A percentile compares a stretch with the other conserved stretches of the same genome.
phyloP scores from a whole-genome alignment of 2,888 invertebrate genomes.

The Norana najaformis region DNA sequence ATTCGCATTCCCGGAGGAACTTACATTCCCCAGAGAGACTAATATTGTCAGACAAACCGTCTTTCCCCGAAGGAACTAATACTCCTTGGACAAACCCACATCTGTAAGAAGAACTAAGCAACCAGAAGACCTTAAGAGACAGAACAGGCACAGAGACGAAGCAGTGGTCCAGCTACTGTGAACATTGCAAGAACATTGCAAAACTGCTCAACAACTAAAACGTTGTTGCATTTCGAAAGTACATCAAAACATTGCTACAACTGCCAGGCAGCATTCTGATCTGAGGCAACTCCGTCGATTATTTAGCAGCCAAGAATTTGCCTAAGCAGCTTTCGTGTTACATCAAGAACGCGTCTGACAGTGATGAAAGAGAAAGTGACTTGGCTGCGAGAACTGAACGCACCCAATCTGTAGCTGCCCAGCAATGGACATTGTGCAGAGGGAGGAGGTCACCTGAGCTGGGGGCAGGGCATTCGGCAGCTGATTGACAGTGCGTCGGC shows the following conservation, averaged over 20 bases:
- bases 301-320: neutral
- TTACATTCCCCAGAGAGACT: no score
- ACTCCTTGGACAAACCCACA: neutral
- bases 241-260: neutral
- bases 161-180: neutral
- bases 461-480: neutral
- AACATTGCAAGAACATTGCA: no score
- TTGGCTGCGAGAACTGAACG: neutral
- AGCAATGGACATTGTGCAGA: neutral
- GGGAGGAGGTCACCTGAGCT: constrained; percentile 1
- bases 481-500: neutral
- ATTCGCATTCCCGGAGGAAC: neutral
- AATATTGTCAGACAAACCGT: no score
- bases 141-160: neutral
- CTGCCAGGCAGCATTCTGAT: no score
- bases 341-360: neutral
- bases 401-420: constrained; percentile 5
- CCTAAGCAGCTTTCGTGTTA: neutral
- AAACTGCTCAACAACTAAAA: neutral
- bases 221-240: neutral
- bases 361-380: neutral
- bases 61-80: neutral
- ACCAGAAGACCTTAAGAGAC: neutral
- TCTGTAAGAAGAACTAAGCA: neutral
- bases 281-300: neutral